phyloP scores from a whole-genome alignment of 2,797 vertebrate species.

The Platyrinchus mystaceus region DNA sequence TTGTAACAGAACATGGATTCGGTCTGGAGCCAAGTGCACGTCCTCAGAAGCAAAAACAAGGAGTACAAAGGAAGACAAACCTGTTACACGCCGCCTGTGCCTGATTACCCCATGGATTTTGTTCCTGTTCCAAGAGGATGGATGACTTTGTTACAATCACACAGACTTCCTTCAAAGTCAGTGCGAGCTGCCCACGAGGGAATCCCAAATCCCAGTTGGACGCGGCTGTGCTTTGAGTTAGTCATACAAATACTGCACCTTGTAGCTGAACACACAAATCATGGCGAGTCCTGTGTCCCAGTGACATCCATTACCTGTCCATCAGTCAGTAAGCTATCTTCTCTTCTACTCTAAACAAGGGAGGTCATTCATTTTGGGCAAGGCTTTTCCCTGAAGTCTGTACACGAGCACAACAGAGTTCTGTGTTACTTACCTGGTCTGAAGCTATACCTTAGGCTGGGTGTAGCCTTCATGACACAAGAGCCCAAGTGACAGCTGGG shows the following conservation, averaged over 20 bases:
- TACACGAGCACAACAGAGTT: conserved; percentile 62
- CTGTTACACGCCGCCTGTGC: conserved; percentile 94
- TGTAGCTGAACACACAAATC: conserved; percentile 73
- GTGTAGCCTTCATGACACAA: neutral
- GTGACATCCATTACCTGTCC: conserved; percentile 71
- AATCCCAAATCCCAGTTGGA: conserved; percentile 70
- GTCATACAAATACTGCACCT: conserved; percentile 70
- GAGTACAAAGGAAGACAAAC: conserved; percentile 75
- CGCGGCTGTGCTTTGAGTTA: conserved; percentile 67
- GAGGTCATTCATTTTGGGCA: conserved; percentile 47
- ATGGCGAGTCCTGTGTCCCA: conserved; percentile 72
- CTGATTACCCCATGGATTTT: conserved; percentile 82
- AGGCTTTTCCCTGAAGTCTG: conserved; percentile 65
- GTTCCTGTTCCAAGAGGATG: conserved; percentile 79
- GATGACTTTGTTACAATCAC: conserved; percentile 84
- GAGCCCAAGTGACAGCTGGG: conserved; percentile 12
- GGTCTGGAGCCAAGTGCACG: conserved; percentile 69
- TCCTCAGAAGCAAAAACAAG: conserved; percentile 69
- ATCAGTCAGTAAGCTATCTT: conserved; percentile 87
- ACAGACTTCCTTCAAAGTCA: conserved; percentile 84
- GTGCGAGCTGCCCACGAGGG: conserved; percentile 71
- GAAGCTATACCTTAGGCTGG: conserved; percentile 55
- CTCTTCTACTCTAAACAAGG: conserved; percentile 63
- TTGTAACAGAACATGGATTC: conserved; percentile 82
- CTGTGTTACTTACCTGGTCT: conserved; percentile 44